Conservation (phyloP, 2,797 vertebrate species). For the Sebastes itinus region DNA sequence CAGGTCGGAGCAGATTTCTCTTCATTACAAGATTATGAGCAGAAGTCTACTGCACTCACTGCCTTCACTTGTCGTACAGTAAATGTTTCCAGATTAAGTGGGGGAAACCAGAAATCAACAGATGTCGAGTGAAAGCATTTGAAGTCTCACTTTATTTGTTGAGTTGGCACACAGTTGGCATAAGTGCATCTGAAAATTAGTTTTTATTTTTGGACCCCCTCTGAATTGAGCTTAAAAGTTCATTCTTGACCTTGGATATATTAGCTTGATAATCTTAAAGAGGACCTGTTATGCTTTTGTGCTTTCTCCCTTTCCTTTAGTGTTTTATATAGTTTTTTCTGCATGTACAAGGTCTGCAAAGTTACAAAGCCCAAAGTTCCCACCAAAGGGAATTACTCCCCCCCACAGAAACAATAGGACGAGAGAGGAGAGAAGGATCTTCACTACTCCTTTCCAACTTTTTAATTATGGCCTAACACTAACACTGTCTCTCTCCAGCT, state of each 20-base stretch:
- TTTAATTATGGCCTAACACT: too few species aligned
- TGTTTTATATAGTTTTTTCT: too few species aligned
- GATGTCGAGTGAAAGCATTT: neutral
- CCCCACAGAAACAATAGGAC: rapidly evolving
- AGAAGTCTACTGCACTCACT: neutral
- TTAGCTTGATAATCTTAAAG: neutral
- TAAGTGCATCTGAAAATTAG: neutral
- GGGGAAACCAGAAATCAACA: neutral
- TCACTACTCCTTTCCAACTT: too few species aligned
- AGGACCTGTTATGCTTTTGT: too few species aligned
- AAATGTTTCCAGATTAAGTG: neutral
- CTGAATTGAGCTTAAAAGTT: neutral
- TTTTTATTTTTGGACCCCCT: neutral
- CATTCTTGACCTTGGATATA: neutral
- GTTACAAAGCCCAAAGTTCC: too few species aligned
- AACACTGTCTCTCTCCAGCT: too few species aligned
- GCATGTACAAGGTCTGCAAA: too few species aligned
- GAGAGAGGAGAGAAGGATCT: too few species aligned
- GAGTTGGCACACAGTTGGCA: neutral
- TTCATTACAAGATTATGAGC: constrained; percentile 5
- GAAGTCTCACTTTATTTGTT: neutral
- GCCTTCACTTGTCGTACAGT: neutral
- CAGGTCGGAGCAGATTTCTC: neutral
- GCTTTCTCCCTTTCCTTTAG: too few species aligned
- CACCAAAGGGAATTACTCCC: too few species aligned